Base-by-base conservation (phyloP, 2,113 vertebrate species). In the Suricata suricatta region DNA sequence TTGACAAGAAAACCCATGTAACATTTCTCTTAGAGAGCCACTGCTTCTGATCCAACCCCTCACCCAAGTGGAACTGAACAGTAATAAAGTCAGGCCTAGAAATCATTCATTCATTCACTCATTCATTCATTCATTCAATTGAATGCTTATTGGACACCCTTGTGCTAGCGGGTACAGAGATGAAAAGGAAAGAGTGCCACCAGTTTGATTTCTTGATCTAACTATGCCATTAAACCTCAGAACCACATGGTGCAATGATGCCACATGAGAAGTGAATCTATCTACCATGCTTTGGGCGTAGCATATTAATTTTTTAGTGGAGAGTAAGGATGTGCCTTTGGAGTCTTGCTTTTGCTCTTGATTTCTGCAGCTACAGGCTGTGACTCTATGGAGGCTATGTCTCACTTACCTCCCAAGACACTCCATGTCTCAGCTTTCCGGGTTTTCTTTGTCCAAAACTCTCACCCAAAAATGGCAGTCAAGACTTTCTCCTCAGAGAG, bases 361-460 rank as follows among this genome's bases (percentile, higher is more conserved):
- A 96, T 97, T 97, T 97, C 44, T 83, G 54, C 27, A 90, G 77
- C 50, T 92, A 1, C 72, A 82, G 64, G n/a, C 44, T 95, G 60
- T 84, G 95, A 35, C 64, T 88, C 82, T 83, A 14, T 97, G 98
- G 92, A 98, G 9, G 38, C 60, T 74, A 60, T 15, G 50, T 86
- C 72, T 7, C 86, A 63, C 74, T 96, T 92, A 88, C 29, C 63
- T 88, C 80, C 88, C 82, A 76, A 64, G 23, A 92, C 92, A 97
- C 13, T 60, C 79, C 47, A 38, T 76, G n/a, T 93, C 92, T 97
- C 89, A 97, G 68, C 44, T 64, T 95, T 69, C 96, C 96, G 87
- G 44, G 29, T 60, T 95, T 64, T 77, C 38, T 54, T 33, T 84
- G 76, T 52, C 63, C 69, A 91, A 95, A 91, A 71, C 23, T 38